A percentile compares a stretch with the other conserved stretches of the same genome.
Evolutionary conservation across 2,797 vertebrate species (phyloP).

Genomic region (Chelidonichthys spinosus): DNA sequence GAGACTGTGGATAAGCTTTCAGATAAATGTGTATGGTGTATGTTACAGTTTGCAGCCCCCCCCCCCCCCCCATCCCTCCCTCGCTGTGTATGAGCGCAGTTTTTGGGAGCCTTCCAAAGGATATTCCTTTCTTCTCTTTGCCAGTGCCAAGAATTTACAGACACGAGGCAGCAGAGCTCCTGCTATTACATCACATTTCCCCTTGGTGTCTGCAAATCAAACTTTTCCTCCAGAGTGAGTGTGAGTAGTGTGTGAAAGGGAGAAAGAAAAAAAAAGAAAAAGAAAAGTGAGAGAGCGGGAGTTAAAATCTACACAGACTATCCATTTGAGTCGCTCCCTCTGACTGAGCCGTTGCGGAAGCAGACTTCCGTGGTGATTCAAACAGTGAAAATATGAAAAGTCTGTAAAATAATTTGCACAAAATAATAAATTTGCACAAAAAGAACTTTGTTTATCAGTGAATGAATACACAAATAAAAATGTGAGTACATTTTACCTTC

Average conservation of each 20-base stretch:
- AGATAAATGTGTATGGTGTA: constrained; percentile 61
- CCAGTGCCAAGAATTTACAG: constrained; percentile 68
- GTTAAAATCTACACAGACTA: constrained; percentile 24
- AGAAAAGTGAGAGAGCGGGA: constrained; percentile 1
- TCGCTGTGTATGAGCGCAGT: constrained; percentile 46
- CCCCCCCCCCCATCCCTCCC: constrained; percentile 16
- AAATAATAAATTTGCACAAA: no score
- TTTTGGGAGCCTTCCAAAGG: constrained; percentile 73
- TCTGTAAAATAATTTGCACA: not conserved
- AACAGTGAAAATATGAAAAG: not conserved
- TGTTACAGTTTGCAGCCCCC: constrained; percentile 54
- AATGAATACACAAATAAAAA: not conserved
- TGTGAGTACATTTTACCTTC: not conserved
- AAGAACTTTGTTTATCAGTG: not conserved
- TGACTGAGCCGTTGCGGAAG: not conserved
- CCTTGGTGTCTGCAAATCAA: constrained; percentile 55
- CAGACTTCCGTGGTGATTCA: not conserved
- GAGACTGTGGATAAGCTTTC: constrained; percentile 48
- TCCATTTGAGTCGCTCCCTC: constrained; percentile 25
- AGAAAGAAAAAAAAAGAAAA: not conserved
- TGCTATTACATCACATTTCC: constrained; percentile 78
- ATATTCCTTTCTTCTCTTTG: constrained; percentile 73
- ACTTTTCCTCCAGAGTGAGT: constrained; percentile 40
- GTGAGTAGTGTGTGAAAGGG: constrained; percentile 22
- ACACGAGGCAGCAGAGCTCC: constrained; percentile 69